Conservation (phyloP, 2,888 invertebrate genomes). For the Noctua fimbriata region DNA sequence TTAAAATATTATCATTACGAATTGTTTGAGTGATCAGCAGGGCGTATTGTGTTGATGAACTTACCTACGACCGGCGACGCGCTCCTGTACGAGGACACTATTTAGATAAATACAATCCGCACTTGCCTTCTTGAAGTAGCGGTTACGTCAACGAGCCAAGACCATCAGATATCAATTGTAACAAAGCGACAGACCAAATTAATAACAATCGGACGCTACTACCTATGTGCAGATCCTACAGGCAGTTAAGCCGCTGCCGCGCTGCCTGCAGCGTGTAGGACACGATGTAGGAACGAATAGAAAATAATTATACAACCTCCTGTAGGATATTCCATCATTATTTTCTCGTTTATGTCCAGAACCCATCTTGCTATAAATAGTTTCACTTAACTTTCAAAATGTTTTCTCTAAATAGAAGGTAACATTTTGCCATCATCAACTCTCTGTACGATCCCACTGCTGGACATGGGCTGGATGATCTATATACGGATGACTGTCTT, state of each 20-base stretch:
- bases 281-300: slow-evolving; percentile 14
- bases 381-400: slow-evolving; percentile 6
- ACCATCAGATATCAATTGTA: slow-evolving; percentile 69
- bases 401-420: slow-evolving; percentile 7
- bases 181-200: slow-evolving; percentile 53
- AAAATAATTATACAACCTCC: no score
- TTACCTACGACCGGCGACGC: slow-evolving; percentile 3
- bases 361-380: slow-evolving; percentile 15
- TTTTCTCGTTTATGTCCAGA: slow-evolving; percentile 30
- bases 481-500: not conserved
- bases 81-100: slow-evolving; percentile 61
- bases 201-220: slow-evolving; percentile 56
- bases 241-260: slow-evolving; percentile 15
- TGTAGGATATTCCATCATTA: slow-evolving; percentile 42
- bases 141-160: slow-evolving; percentile 74
- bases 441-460: not conserved
- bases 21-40: slow-evolving; percentile 54
- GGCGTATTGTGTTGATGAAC: slow-evolving; percentile 71
- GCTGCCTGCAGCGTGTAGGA: slow-evolving; percentile 8
- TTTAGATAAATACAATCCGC: slow-evolving; percentile 77
- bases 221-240: slow-evolving; percentile 30
- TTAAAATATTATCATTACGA: slow-evolving; percentile 73
- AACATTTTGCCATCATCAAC: slow-evolving; percentile 1
- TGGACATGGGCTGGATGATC: not conserved
- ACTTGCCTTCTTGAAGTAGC: slow-evolving; percentile 73